These are phyloP conservation scores for Nycteola revayana DNA, from an alignment of 2,888 invertebrate genomes.

Conservation along the genomic window DNA sequence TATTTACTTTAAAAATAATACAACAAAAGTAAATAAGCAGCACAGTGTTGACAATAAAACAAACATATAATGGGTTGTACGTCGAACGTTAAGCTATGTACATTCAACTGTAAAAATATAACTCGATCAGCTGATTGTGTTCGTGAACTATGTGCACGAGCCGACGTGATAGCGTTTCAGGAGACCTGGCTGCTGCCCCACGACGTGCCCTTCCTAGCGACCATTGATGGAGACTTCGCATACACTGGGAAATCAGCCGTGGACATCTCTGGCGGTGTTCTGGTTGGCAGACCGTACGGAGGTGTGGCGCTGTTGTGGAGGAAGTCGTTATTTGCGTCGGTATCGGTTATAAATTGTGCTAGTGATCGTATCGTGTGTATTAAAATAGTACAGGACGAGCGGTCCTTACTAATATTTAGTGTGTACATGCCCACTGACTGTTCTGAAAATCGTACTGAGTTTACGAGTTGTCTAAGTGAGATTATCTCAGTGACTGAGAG, in stretches of 20 bases:
- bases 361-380: slow-evolving; percentile 7
- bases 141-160: slow-evolving; percentile 6
- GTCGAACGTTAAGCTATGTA: slow-evolving; percentile 3
- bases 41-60: neutral
- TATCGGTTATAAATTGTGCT: slow-evolving; percentile 4
- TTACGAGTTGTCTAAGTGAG: slow-evolving; percentile 15
- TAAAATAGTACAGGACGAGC: slow-evolving; percentile 5
- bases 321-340: slow-evolving; percentile 4
- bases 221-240: slow-evolving; percentile 5
- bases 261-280: slow-evolving; percentile 3
- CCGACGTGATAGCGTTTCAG: slow-evolving; percentile 10
- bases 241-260: slow-evolving; percentile 14
- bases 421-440: no score
- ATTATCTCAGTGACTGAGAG: slow-evolving; percentile 11
- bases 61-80: slow-evolving; percentile 1
- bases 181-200: slow-evolving; percentile 11
- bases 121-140: slow-evolving; percentile 6
- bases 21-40: neutral
- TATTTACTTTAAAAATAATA: slow-evolving; percentile 1
- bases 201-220: slow-evolving; percentile 6
- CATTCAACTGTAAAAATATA: slow-evolving; percentile 11
- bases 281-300: slow-evolving; percentile 9
- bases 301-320: slow-evolving; percentile 12
- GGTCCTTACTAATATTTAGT: slow-evolving; percentile 11
- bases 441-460: slow-evolving; percentile 11